Evolutionary conservation across 2,888 invertebrate genomes (phyloP), one percentile per base, ranked within the genome.

Genomic region (Geophilus truncorum): DNA sequence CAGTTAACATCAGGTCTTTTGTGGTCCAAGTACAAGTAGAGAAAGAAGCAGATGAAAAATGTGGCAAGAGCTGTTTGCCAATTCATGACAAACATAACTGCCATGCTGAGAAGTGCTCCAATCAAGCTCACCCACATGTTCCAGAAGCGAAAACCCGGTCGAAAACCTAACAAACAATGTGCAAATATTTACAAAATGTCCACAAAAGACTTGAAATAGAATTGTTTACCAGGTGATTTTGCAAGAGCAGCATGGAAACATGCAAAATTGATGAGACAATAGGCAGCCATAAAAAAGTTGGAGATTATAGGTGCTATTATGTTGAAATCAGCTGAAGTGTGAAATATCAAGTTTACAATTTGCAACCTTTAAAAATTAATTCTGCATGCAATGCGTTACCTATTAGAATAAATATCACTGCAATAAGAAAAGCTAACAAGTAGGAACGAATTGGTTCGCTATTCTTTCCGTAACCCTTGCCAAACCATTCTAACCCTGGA

Each of bases 81-180:
- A 83, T 87, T 87, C 82, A 90, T 88, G 51, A 90, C 85, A 84
- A 90, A 90, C 90, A 90, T 90, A 80, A 89, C 88, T 79, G 84
- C 86, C 23, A 88, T 83, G 80, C 85, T 85, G 0, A 85, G 75
- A 12, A 86, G 34, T 4, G 95, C 94, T 0, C 96, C 97, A 78
- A 91, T 85, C 79, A 97, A 88, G 81, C 95, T 95, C 30, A 96
- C 84, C 96, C 96, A 97, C 81, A 92, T 92, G 88, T 96, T 97
- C 90, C 95, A 97, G 87, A 92, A 97, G 70, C 85, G 85, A 83
- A 88, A 88, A 62, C 84, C 84, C 10, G 88, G 88, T 18, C 88
- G 85, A 83, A 88, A 88, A 30, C 87, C 87, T 86, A 81, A 7
- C 82, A 77, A 32, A 81, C 10, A 62, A 40, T 40, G 10, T 25